phyloP scores from a whole-genome alignment of 2,797 vertebrate genomes.

The Melanotaenia parkinsoni region DNA sequence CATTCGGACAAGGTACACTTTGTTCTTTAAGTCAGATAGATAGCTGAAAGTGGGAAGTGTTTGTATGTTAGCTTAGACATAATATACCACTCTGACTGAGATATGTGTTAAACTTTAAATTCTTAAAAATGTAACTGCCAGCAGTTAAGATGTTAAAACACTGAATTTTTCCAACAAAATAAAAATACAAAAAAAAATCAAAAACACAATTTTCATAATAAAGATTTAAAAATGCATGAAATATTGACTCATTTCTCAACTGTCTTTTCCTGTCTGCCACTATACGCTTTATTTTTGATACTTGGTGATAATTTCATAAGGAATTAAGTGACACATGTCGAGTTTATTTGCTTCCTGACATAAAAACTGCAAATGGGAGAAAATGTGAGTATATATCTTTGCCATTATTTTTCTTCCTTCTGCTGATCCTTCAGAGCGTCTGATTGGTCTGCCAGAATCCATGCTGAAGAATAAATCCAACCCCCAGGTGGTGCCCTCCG shows the following conservation, averaged over 20 bases:
- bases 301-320: background rate
- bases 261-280: background rate
- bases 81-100: background rate
- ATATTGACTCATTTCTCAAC: background rate
- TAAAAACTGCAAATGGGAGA: background rate
- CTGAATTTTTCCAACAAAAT: background rate
- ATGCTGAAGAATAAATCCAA: slow-evolving; percentile 85
- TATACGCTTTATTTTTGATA: background rate
- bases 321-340: background rate
- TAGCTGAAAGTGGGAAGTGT: background rate
- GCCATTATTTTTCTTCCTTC: background rate
- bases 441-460: slow-evolving; percentile 85
- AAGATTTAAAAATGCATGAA: background rate
- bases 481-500: slow-evolving; percentile 83
- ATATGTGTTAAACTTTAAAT: background rate
- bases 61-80: background rate
- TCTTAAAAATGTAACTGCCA: background rate
- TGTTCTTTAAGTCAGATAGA: background rate
- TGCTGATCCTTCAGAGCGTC: slow-evolving; percentile 75
- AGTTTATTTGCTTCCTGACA: background rate
- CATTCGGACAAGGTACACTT: slow-evolving; percentile 85
- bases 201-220: background rate
- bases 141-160: no score
- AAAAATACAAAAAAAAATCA: no score
- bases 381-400: background rate